These are phyloP conservation scores for Amphipoea lucens DNA, from an alignment of 2,888 invertebrate species.

Conservation along the genomic window DNA sequence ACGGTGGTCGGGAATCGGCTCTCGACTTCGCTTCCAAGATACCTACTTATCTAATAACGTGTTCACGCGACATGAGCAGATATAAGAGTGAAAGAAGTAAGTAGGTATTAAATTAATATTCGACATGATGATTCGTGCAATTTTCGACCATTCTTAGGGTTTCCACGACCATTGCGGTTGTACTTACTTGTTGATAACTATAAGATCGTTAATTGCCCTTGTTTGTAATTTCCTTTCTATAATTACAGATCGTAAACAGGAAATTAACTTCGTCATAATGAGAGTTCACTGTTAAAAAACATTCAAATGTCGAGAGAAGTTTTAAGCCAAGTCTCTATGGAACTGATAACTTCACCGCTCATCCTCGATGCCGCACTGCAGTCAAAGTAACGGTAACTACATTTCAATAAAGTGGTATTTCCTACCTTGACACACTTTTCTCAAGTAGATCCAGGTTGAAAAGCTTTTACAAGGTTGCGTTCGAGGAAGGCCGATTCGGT, in stretches of 20 bases:
- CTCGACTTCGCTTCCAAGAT: too few species aligned
- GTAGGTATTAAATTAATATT: neutral
- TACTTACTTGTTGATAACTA: neutral
- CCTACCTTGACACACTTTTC: slow-evolving; percentile 32
- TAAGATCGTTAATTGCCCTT: neutral
- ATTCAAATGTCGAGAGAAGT: neutral
- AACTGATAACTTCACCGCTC: neutral
- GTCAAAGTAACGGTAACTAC: neutral
- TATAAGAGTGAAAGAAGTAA: neutral
- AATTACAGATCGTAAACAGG: neutral
- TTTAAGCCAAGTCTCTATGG: neutral
- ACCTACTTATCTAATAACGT: too few species aligned
- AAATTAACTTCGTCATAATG: neutral
- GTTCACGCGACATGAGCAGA: too few species aligned
- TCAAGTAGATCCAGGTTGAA: slow-evolving; percentile 14
- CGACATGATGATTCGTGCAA: neutral
- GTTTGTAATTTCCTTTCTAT: neutral
- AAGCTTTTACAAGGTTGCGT: slow-evolving; percentile 14
- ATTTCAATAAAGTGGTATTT: slow-evolving; percentile 19
- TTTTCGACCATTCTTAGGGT: neutral
- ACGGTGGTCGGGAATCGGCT: too few species aligned
- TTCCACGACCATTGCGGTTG: neutral
- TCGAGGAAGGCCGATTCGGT: neutral
- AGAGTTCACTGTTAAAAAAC: neutral
- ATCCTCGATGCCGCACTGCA: slow-evolving; percentile 19